Evolutionary conservation across 37 sponge, comb jelly and placozoan genomes (phyloP).

Genomic region (Beroe forskalii): DNA sequence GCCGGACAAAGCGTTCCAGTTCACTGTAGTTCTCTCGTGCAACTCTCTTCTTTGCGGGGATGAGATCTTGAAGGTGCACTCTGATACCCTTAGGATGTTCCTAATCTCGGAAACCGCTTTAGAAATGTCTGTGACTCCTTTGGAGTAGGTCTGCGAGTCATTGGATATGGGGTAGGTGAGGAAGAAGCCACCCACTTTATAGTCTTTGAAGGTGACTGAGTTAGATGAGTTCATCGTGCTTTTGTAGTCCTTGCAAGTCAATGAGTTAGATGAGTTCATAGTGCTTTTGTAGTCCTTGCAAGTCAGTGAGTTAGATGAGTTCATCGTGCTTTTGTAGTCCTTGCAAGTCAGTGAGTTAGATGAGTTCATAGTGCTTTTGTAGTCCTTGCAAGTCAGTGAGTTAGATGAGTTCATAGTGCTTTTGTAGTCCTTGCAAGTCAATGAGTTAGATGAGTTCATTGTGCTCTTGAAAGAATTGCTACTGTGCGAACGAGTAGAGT

Average conservation of each 20-base stretch:
- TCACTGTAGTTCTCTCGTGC: slow-evolving; percentile 1
- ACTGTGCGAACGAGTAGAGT: background rate
- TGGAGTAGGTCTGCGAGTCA: background rate
- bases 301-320: too few species aligned
- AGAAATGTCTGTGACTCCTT: slow-evolving; percentile 24
- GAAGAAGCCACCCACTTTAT: slow-evolving; percentile 57
- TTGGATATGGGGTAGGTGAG: slow-evolving; percentile 48
- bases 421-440: background rate
- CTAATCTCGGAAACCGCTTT: slow-evolving; percentile 33
- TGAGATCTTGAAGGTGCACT: slow-evolving; percentile 19
- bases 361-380: background rate
- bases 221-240: background rate
- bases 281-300: too few species aligned
- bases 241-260: too few species aligned
- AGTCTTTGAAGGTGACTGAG: background rate
- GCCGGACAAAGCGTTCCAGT: slow-evolving; percentile 46
- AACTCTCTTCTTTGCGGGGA: slow-evolving; percentile 1
- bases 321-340: slow-evolving; percentile 20
- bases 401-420: background rate
- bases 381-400: background rate
- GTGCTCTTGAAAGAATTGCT: background rate
- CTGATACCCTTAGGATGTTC: slow-evolving; percentile 21
- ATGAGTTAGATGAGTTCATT: background rate
- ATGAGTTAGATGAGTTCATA: too few species aligned
- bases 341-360: background rate